These are phyloP conservation scores for Tachypleus tridentatus DNA, from an alignment of 1,140 invertebrate genomes.

Conservation along the genomic window DNA sequence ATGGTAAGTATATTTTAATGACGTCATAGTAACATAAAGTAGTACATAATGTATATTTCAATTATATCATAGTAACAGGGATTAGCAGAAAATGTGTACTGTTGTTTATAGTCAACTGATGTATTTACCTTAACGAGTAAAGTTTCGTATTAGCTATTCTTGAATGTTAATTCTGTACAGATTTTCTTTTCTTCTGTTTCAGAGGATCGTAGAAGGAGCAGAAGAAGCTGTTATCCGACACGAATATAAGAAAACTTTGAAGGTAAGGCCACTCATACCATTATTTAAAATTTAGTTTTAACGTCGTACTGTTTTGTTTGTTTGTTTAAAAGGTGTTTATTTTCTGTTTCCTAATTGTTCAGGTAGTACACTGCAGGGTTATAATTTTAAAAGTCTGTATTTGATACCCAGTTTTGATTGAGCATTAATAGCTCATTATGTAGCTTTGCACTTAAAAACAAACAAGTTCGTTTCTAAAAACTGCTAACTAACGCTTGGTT, in stretches of 20 bases:
- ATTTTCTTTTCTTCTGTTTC: conserved; percentile 4
- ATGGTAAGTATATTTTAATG: background rate
- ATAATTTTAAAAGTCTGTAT: background rate
- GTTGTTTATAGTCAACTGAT: background rate
- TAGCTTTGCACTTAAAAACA: no score
- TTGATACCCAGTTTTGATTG: no score
- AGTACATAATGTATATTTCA: no score
- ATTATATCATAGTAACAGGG: no score
- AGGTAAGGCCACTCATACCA: conserved; percentile 1
- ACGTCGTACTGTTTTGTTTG: background rate
- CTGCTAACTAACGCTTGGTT: no score
- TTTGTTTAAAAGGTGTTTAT: background rate
- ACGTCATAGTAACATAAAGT: no score
- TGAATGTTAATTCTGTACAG: background rate
- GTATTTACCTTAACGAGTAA: background rate
- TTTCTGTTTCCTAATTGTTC: background rate
- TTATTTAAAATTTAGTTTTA: no score
- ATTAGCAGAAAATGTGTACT: no score
- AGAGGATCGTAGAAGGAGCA: conserved; percentile 12
- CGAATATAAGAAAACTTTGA: conserved; percentile 12
- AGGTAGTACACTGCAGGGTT: background rate
- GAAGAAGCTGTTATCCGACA: conserved; percentile 12
- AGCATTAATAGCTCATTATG: no score
- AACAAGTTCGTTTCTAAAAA: no score
- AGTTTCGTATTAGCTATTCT: background rate